Evolutionary conservation across 1,140 invertebrate genomes (phyloP).

Genomic region (Cataglyphis hispanica): DNA sequence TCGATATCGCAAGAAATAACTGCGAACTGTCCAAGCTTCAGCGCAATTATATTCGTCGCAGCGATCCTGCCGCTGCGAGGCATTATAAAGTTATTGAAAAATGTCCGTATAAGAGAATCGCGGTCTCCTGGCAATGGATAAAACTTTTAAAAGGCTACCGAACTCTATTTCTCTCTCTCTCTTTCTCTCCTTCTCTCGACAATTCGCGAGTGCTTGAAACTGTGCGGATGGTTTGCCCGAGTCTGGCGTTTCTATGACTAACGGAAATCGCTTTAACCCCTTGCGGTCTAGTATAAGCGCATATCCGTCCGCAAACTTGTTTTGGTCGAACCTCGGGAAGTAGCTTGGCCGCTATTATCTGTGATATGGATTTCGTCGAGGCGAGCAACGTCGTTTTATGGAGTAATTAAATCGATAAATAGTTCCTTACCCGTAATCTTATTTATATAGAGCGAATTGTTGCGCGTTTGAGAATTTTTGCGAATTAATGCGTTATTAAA

Average conservation of each 20-base stretch:
- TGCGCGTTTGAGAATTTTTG: not conserved
- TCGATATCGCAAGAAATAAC: constrained; percentile 44
- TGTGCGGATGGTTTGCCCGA: constrained; percentile 44
- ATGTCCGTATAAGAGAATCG: constrained; percentile 27
- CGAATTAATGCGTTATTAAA: no score
- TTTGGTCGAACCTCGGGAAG: constrained; percentile 42
- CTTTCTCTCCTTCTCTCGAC: not conserved
- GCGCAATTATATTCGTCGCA: constrained; percentile 53
- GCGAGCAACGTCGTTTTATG: not conserved
- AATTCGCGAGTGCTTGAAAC: constrained; percentile 56
- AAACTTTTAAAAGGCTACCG: constrained; percentile 64
- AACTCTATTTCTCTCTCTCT: not conserved
- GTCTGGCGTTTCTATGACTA: constrained; percentile 52
- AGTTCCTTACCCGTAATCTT: not conserved
- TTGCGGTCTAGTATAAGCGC: constrained; percentile 53
- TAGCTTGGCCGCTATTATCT: constrained; percentile 43
- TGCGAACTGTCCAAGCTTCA: constrained; percentile 52
- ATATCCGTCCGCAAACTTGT: constrained; percentile 62
- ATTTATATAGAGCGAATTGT: not conserved
- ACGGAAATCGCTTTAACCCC: constrained; percentile 64
- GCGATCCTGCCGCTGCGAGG: constrained; percentile 27
- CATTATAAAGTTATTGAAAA: constrained; percentile 65
- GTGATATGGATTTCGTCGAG: constrained; percentile 22
- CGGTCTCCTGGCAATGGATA: constrained; percentile 26
- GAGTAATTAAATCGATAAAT: not conserved